Evolutionary conservation across 2,888 invertebrate genomes (phyloP).

Genomic region (Hypsopygia costalis): DNA sequence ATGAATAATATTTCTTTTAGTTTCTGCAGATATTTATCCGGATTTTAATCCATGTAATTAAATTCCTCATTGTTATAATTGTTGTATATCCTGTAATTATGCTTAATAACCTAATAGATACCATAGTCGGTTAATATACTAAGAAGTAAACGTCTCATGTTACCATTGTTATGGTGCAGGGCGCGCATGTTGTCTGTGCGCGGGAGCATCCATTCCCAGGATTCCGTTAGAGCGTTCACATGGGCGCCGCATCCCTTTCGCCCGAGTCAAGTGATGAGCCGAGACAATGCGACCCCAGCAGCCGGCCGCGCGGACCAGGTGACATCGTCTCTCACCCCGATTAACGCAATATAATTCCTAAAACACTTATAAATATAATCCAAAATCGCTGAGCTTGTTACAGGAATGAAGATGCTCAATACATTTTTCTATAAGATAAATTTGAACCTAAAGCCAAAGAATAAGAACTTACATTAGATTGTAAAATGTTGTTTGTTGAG

Average conservation of each 20-base stretch:
- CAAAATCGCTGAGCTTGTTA: slow-evolving; percentile 12
- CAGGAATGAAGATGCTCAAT: slow-evolving; percentile 31
- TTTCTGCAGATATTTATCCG: too few relatives aligned
- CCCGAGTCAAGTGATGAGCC: slow-evolving; percentile 74
- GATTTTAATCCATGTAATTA: too few relatives aligned
- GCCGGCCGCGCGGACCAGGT: slow-evolving; percentile 64
- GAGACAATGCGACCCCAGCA: slow-evolving; percentile 61
- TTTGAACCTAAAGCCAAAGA: slow-evolving; percentile 37
- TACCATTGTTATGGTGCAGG: slow-evolving; percentile 46
- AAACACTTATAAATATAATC: slow-evolving; percentile 5
- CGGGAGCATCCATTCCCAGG: slow-evolving; percentile 57
- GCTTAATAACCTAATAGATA: neutral
- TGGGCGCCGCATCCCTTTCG: slow-evolving; percentile 72
- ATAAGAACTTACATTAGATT: slow-evolving; percentile 37
- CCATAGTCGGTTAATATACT: neutral
- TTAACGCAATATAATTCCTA: slow-evolving; percentile 32
- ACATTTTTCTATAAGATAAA: slow-evolving; percentile 32
- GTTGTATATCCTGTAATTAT: too few relatives aligned
- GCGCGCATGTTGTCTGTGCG: slow-evolving; percentile 40
- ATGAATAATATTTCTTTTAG: too few relatives aligned
- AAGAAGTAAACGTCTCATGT: slow-evolving; percentile 44
- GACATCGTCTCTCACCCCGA: slow-evolving; percentile 32
- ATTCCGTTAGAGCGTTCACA: slow-evolving; percentile 66
- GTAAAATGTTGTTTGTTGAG: slow-evolving; percentile 28
- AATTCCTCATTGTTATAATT: too few relatives aligned